Percentiles rank a stretch among this genome's conserved stretches.
Conservation (phyloP, 2,888 invertebrate genomes). For the Abrostola triplasia region DNA sequence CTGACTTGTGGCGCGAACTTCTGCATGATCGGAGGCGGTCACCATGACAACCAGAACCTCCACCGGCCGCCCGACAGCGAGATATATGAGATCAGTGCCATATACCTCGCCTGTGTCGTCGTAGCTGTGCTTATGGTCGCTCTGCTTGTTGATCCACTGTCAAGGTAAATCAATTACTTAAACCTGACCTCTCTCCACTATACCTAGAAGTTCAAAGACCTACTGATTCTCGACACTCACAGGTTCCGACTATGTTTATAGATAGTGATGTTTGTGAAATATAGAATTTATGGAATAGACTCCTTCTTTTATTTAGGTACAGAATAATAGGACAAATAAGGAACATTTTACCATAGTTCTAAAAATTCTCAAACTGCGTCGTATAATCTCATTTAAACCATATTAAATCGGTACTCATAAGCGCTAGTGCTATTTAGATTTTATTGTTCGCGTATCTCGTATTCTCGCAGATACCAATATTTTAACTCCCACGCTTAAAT, state of each 20-base stretch:
- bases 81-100: conserved; percentile 96
- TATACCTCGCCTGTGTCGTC: conserved; percentile 95
- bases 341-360: no score
- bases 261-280: no score
- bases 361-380: no score
- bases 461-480: not conserved
- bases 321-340: no score
- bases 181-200: no score
- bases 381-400: not conserved
- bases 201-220: no score
- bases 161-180: conserved; percentile 89
- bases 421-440: not conserved
- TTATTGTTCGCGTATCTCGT: not conserved
- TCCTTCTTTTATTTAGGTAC: no score
- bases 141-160: conserved; percentile 96
- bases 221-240: no score
- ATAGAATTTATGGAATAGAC: no score
- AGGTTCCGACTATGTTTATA: no score
- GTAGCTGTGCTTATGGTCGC: conserved; percentile 96
- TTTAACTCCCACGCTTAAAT: not conserved
- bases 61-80: conserved; percentile 94
- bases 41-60: conserved; percentile 92
- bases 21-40: conserved; percentile 90
- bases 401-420: not conserved
- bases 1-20: conserved; percentile 94